Evolutionary conservation across 2,797 vertebrate species (phyloP), one percentile per base, ranked within the genome.

Genomic region (Schizothorax lantsangensis): DNA sequence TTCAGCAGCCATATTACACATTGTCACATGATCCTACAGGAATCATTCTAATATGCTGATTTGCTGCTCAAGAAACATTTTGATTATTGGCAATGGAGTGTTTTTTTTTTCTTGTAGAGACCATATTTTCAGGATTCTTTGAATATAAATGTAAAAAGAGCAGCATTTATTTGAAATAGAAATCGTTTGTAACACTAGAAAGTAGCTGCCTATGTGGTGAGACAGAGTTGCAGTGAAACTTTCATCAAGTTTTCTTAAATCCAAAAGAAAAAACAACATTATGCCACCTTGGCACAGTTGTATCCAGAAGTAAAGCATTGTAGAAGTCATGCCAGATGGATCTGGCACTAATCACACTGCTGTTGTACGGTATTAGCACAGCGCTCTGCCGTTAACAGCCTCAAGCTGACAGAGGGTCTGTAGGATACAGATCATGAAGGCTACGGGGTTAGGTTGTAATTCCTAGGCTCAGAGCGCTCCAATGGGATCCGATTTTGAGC

Each of bases 381-480:
- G 71, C 38, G 30, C 47, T 84, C 40, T 26, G 45, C 23, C 21
- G 59, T 17, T 77, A 84, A 66, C 83, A 30, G 86, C 89, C 79
- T 90, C 84, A 62, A 81, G 87, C 79, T 83, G 86, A 89, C 86
- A 71, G 64, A 81, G 80, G 83, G 89, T 86, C 89, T 88, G 49
- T 66, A 82, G 64, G 79, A 85, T 82, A 62, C 66, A 91, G 89
- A 91, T 93, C 92, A 91, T 88, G 87, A 87, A 30, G 38, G 87
- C 88, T 90, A 90, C 84, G 86, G 88, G 84, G 84, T 75, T 83
- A 85, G 83, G 87, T 86, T 91, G 88, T 91, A 91, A 90, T 93
- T 87, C 72, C 86, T n/a, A 81, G 89, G 86, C 86, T 90, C 87
- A 83, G 64, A 73, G 84, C 88, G 83, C 86, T 91, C 75, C 90